phyloP scores from a whole-genome alignment of 2,888 invertebrate genomes.

The Lycia hirtaria region DNA sequence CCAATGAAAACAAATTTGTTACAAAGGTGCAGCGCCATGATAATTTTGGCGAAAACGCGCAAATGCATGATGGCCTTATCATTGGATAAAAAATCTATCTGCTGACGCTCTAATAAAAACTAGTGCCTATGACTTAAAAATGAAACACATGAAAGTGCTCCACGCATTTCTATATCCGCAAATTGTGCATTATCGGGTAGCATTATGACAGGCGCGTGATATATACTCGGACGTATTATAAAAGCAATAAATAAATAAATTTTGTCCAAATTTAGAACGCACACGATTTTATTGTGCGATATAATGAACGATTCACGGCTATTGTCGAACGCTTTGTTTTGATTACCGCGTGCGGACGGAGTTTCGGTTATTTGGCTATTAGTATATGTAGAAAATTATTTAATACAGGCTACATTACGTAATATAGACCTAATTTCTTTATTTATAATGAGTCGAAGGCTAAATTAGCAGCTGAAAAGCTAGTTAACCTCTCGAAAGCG shows the following conservation, averaged over 20 bases:
- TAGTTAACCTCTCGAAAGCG: too few relatives aligned
- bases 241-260: constrained; percentile 85
- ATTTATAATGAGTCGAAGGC: too few relatives aligned
- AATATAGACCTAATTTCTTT: too few relatives aligned
- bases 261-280: constrained; percentile 80
- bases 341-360: constrained; percentile 36
- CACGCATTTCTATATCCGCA: constrained; percentile 55
- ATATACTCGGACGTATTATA: constrained; percentile 84
- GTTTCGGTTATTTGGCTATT: constrained; percentile 35
- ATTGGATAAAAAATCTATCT: too few relatives aligned
- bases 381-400: constrained; percentile 19
- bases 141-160: constrained; percentile 47
- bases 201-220: constrained; percentile 81
- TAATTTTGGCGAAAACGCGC: too few relatives aligned
- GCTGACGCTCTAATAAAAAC: too few relatives aligned
- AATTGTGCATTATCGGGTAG: constrained; percentile 84
- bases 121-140: neutral
- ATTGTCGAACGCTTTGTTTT: constrained; percentile 58
- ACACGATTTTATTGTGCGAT: constrained; percentile 73
- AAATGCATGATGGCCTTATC: too few relatives aligned
- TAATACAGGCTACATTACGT: too few relatives aligned
- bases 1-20: too few relatives aligned
- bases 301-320: constrained; percentile 64
- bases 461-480: too few relatives aligned
- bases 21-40: too few relatives aligned